phyloP scores from a whole-genome alignment of 2,797 vertebrate genomes.

The Phoeniculus purpureus region DNA sequence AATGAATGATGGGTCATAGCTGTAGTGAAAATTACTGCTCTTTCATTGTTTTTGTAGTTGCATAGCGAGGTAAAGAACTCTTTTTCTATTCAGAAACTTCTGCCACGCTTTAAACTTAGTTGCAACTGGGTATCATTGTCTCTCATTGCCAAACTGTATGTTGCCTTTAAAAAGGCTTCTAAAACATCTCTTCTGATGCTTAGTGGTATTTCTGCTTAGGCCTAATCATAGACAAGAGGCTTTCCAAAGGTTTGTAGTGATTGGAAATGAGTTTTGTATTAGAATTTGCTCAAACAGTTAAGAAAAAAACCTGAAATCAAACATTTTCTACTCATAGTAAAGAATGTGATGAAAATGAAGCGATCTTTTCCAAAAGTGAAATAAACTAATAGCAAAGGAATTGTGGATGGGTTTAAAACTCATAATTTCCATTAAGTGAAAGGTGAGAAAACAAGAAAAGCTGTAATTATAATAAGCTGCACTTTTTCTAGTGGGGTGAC shows the following conservation, averaged over 20 bases:
- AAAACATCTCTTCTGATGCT: background rate
- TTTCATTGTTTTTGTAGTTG: conserved; percentile 5
- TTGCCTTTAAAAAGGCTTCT: background rate
- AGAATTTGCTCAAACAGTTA: background rate
- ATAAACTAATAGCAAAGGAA: background rate
- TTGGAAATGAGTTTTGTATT: background rate
- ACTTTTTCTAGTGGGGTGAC: background rate
- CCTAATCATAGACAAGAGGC: background rate
- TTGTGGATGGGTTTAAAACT: background rate
- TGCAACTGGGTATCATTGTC: background rate
- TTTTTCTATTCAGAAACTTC: background rate
- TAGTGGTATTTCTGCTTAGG: background rate
- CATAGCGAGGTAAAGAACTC: background rate
- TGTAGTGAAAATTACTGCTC: background rate
- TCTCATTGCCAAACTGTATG: background rate
- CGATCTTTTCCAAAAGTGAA: background rate
- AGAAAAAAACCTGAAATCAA: background rate
- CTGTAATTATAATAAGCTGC: background rate
- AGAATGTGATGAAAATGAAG: background rate
- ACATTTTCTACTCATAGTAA: background rate
- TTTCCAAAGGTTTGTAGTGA: background rate
- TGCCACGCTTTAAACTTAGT: background rate
- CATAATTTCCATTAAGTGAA: background rate
- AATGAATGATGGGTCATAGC: background rate
- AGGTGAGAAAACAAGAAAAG: background rate